These are phyloP conservation scores for Montipora capricornis DNA, from an alignment of 64 coral and sea anemone species.

Conservation along the genomic window DNA sequence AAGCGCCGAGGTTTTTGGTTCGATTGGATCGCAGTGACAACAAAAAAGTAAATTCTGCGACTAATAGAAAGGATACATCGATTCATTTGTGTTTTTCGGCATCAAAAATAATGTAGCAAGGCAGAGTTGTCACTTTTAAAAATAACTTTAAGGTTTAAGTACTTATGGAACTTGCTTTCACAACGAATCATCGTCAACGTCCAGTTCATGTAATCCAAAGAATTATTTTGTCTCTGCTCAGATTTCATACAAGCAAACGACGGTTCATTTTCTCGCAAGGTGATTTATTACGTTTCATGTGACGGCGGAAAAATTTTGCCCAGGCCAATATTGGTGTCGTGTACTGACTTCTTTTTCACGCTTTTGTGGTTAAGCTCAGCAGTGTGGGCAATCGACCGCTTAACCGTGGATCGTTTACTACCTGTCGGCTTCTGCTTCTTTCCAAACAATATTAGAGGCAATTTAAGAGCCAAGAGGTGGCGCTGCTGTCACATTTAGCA, in stretches of 20 bases:
- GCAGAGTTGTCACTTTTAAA: background rate
- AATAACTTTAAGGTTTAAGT: background rate
- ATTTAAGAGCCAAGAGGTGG: background rate
- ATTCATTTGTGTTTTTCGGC: background rate
- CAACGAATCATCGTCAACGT: too few species aligned
- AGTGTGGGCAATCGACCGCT: background rate
- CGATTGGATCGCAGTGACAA: background rate
- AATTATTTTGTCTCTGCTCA: too few species aligned
- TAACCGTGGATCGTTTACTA: background rate
- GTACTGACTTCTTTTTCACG: background rate
- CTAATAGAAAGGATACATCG: background rate
- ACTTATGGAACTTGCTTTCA: too few species aligned
- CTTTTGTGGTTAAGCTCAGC: conserved; percentile 7
- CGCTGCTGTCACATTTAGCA: background rate
- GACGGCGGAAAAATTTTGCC: background rate
- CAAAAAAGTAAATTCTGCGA: background rate
- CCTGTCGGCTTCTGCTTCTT: background rate
- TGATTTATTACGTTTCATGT: conserved; percentile 43
- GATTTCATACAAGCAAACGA: background rate
- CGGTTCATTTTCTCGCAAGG: background rate
- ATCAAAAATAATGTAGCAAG: background rate
- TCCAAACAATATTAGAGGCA: background rate
- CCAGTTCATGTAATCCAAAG: too few species aligned
- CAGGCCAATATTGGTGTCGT: conserved; percentile 21
- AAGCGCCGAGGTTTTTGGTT: background rate